Evolutionary conservation across 30 jellyfish, hydroid and myxozoan species (phyloP).

Genomic region (Haliclystus octoradiatus): DNA sequence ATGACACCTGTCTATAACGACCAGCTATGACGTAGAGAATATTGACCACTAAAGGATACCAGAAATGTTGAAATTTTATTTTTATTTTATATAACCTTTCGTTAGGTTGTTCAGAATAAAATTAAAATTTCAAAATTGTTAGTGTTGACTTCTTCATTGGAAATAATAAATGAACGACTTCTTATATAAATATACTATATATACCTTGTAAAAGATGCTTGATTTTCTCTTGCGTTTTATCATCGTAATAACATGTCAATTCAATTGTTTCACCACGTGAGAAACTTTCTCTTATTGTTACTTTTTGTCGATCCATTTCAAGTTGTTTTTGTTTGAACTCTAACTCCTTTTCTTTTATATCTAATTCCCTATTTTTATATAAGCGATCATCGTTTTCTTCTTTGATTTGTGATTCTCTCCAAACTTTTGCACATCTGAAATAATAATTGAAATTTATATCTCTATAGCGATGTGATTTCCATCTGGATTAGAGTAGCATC

Average conservation of each 20-base stretch:
- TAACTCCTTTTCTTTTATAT: slow-evolving; percentile 59
- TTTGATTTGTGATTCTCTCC: slow-evolving; percentile 67
- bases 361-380: slow-evolving; percentile 50
- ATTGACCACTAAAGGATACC: too few species aligned
- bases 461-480: too few species aligned
- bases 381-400: slow-evolving; percentile 63
- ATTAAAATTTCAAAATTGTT: too few species aligned
- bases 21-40: too few species aligned
- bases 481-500: background rate
- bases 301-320: slow-evolving; percentile 88
- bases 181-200: too few species aligned
- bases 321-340: slow-evolving; percentile 59
- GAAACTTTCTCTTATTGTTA: slow-evolving; percentile 70
- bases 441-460: background rate
- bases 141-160: too few species aligned
- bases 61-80: too few species aligned
- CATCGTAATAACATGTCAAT: slow-evolving; percentile 88
- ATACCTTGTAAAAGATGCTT: slow-evolving; percentile 68
- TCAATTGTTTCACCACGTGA: slow-evolving; percentile 73
- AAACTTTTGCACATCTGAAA: slow-evolving; percentile 75
- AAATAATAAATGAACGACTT: too few species aligned
- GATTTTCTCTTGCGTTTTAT: slow-evolving; percentile 76
- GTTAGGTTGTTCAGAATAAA: too few species aligned
- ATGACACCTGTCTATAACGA: too few species aligned
- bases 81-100: too few species aligned